Evolutionary conservation across 2,888 invertebrate genomes (phyloP).

Genomic region (Sturmia bella): DNA sequence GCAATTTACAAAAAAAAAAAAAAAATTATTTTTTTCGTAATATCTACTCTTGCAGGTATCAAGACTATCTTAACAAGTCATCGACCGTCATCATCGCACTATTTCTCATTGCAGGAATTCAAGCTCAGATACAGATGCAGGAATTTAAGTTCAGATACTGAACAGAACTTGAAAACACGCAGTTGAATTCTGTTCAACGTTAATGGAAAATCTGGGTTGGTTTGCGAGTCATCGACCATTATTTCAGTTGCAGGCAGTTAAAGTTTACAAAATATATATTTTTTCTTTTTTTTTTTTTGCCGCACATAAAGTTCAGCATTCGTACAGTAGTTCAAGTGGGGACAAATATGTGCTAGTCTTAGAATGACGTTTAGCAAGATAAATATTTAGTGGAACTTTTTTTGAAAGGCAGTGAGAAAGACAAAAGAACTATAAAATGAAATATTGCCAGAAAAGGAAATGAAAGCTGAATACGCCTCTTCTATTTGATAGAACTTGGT

Average conservation of each 20-base stretch:
- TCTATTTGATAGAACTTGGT: no score
- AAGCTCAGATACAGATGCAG: constrained; percentile 31
- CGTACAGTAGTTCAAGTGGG: constrained; percentile 30
- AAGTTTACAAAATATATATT: constrained; percentile 9
- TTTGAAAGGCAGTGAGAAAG: no score
- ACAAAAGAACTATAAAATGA: no score
- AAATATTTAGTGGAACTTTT: no score
- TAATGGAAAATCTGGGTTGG: constrained; percentile 59
- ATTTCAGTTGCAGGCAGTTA: constrained; percentile 50
- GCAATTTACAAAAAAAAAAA: background rate
- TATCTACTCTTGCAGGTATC: background rate
- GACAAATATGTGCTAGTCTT: background rate
- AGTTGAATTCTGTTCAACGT: constrained; percentile 46
- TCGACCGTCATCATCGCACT: constrained; percentile 55
- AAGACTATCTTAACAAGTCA: constrained; percentile 58
- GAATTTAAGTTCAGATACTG: constrained; percentile 38
- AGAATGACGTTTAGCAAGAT: no score
- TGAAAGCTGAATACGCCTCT: no score
- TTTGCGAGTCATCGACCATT: constrained; percentile 60
- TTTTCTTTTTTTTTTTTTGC: constrained; percentile 1
- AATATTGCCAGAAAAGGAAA: no score
- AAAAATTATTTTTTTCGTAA: constrained; percentile 12
- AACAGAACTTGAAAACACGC: constrained; percentile 28
- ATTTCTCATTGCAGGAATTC: constrained; percentile 58
- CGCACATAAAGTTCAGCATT: background rate